Conservation (phyloP, 1,140 invertebrate species). For the Drosophila pseudoobscura region DNA sequence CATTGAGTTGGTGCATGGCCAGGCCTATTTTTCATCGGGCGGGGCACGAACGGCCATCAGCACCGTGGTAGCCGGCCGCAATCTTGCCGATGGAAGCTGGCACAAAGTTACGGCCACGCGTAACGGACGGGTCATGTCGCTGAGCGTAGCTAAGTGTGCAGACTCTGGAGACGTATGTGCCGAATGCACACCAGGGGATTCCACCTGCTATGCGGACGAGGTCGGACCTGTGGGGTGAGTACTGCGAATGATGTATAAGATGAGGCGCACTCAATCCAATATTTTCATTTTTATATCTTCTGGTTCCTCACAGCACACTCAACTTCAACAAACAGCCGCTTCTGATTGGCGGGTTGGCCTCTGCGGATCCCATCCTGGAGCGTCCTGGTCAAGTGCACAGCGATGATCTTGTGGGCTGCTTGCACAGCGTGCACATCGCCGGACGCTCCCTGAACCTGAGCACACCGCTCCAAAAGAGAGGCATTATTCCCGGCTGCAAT, state of each 20-base stretch:
- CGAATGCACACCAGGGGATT: slow-evolving; percentile 92
- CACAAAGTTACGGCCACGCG: slow-evolving; percentile 95
- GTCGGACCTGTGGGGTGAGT: slow-evolving; percentile 92
- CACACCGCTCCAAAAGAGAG: slow-evolving; percentile 88
- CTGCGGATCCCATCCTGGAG: slow-evolving; percentile 92
- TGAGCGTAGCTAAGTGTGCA: slow-evolving; percentile 91
- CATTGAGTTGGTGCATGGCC: slow-evolving; percentile 92
- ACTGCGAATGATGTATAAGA: background rate
- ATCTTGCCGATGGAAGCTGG: slow-evolving; percentile 94
- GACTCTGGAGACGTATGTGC: slow-evolving; percentile 93
- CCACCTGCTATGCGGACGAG: slow-evolving; percentile 91
- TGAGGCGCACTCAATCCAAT: too few relatives aligned
- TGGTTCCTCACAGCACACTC: slow-evolving; percentile 88
- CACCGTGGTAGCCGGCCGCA: slow-evolving; percentile 88
- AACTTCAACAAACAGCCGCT: slow-evolving; percentile 96
- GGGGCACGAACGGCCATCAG: slow-evolving; percentile 93
- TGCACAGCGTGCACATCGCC: slow-evolving; percentile 95
- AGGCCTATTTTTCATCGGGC: slow-evolving; percentile 94
- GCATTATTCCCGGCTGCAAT: slow-evolving; percentile 90
- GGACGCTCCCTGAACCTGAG: slow-evolving; percentile 91
- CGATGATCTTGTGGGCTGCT: slow-evolving; percentile 96
- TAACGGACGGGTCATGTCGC: slow-evolving; percentile 92
- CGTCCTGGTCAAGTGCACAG: slow-evolving; percentile 94
- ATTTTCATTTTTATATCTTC: background rate
- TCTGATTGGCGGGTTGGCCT: slow-evolving; percentile 92